Evolutionary conservation across 2,888 invertebrate species (phyloP).

Genomic region (Oscheius sp.): DNA sequence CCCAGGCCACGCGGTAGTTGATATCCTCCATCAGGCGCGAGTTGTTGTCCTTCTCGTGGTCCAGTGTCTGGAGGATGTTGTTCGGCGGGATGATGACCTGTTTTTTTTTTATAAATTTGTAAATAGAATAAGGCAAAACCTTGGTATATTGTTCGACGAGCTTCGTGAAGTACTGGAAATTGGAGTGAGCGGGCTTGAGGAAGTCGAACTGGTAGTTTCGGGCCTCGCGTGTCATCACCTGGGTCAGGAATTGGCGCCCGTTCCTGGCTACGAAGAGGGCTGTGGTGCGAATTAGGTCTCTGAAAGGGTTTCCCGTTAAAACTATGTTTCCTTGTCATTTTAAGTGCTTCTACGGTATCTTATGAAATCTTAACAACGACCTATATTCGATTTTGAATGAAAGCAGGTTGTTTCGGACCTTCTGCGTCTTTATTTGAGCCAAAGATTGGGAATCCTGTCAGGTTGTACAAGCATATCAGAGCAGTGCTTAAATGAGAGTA

Average conservation of each 20-base stretch:
- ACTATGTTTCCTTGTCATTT: no score
- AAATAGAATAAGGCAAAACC: conserved; percentile 74
- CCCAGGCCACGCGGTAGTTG: conserved; percentile 91
- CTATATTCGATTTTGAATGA: no score
- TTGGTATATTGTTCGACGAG: conserved; percentile 98
- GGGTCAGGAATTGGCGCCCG: conserved; percentile 95
- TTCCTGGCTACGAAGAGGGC: conserved; percentile 99
- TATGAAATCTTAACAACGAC: no score
- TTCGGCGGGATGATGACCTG: conserved; percentile 90
- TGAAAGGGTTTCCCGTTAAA: conserved; percentile 72
- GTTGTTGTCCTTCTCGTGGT: conserved; percentile 60
- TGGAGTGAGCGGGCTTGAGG: conserved; percentile 94
- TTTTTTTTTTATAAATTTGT: background rate
- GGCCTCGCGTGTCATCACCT: conserved; percentile 93
- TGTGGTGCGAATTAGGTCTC: conserved; percentile 95
- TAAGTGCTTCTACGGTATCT: no score
- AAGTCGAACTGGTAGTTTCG: conserved; percentile 99
- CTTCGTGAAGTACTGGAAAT: conserved; percentile 98
- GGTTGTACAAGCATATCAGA: no score
- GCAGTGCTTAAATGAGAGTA: no score
- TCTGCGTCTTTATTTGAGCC: no score
- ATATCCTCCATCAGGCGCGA: conserved; percentile 65
- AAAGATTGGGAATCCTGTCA: no score
- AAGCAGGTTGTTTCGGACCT: no score
- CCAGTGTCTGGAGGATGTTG: conserved; percentile 66